Percentiles rank a stretch among this genome's conserved stretches.
These are phyloP conservation scores for Lordiphosa andalusiaca DNA, from an alignment of 2,888 invertebrate genomes.

Conservation along the genomic window DNA sequence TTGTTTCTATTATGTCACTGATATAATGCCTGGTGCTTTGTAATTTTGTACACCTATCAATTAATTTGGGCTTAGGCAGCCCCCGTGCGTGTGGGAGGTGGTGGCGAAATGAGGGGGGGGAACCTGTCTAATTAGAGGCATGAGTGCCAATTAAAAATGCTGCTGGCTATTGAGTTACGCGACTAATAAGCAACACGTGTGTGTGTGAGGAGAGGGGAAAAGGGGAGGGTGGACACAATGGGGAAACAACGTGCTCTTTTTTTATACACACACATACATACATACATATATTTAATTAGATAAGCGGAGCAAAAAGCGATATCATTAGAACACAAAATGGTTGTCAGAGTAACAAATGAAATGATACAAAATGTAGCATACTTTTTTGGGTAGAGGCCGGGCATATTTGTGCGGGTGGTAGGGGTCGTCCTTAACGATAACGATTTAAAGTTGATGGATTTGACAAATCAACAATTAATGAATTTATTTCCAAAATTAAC, in stretches of 20 bases:
- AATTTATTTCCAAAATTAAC: too few species aligned
- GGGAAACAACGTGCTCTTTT: not conserved
- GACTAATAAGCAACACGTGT: constrained; percentile 57
- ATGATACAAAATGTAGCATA: constrained; percentile 4
- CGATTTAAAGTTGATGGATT: too few species aligned
- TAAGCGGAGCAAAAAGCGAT: constrained; percentile 9
- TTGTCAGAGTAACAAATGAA: constrained; percentile 30
- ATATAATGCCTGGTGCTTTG: constrained; percentile 24
- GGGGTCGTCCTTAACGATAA: too few species aligned
- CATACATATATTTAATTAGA: constrained; percentile 29
- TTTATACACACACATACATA: too few species aligned
- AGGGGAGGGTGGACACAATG: not conserved
- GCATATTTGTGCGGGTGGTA: too few species aligned
- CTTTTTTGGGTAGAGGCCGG: too few species aligned
- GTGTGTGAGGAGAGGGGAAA: constrained; percentile 29
- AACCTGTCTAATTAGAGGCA: constrained; percentile 31
- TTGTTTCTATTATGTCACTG: constrained; percentile 1
- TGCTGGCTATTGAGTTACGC: constrained; percentile 47
- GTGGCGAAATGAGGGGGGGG: not conserved
- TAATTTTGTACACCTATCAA: constrained; percentile 43
- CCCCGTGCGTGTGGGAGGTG: not conserved
- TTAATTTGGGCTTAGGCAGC: constrained; percentile 32
- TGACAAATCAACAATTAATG: too few species aligned
- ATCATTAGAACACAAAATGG: not conserved
- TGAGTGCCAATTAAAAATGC: constrained; percentile 48